Evolutionary conservation across 2,113 vertebrate genomes (phyloP).

Genomic region (Pteruthius melanotis): DNA sequence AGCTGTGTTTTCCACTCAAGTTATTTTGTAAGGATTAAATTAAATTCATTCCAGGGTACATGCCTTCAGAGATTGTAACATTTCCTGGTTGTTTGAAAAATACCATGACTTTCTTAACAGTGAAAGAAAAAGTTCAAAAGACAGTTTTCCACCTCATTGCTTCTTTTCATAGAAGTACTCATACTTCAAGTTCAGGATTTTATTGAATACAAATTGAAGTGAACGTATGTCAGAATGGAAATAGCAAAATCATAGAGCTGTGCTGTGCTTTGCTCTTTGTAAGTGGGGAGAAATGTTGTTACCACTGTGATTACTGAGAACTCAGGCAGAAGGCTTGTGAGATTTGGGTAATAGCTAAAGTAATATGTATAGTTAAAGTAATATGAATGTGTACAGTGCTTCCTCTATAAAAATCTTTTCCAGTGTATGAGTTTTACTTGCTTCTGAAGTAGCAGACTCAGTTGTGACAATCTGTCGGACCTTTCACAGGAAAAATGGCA

Average conservation of each 20-base stretch:
- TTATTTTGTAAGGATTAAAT: constrained; percentile 71
- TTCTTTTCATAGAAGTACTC: constrained; percentile 61
- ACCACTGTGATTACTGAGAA: background rate
- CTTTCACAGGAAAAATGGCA: background rate
- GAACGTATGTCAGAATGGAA: constrained; percentile 56
- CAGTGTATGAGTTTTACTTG: background rate
- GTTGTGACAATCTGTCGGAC: background rate
- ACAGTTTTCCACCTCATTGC: constrained; percentile 67
- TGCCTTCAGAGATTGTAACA: constrained; percentile 44
- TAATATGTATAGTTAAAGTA: constrained; percentile 19
- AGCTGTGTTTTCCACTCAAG: constrained; percentile 69
- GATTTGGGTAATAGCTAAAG: constrained; percentile 13
- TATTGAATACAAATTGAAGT: constrained; percentile 60
- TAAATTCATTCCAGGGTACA: constrained; percentile 59
- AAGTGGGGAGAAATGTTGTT: background rate
- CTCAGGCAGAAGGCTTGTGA: background rate
- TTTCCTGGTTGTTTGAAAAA: constrained; percentile 59
- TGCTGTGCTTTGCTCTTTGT: background rate
- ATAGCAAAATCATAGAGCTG: constrained; percentile 38
- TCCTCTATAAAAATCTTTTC: background rate
- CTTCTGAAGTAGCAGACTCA: background rate
- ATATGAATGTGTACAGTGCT: background rate
- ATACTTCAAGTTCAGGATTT: constrained; percentile 23
- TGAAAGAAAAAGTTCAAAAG: constrained; percentile 64
- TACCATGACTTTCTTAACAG: constrained; percentile 4